Conservation (phyloP, 1,140 invertebrate genomes). For the Cydia pomonella region DNA sequence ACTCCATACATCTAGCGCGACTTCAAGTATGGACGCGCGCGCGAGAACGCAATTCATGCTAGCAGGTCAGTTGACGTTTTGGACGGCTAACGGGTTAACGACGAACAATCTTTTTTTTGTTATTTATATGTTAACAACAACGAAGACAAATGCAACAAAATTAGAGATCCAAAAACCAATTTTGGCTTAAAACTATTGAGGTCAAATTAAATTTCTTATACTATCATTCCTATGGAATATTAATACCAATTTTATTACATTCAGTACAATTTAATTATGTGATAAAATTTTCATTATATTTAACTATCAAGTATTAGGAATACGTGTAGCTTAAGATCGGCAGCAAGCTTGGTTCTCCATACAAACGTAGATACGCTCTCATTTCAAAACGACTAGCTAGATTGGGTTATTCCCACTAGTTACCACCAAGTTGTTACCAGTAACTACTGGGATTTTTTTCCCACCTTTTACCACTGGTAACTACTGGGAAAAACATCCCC, state of each 20-base stretch:
- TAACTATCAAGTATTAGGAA: background rate
- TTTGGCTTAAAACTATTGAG: slow-evolving; percentile 6
- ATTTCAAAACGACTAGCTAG: too few relatives aligned
- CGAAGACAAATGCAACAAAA: slow-evolving; percentile 14
- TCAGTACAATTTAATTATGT: background rate
- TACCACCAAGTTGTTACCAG: too few relatives aligned
- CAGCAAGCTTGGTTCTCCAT: too few relatives aligned
- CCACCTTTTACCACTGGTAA: too few relatives aligned
- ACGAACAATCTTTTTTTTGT: background rate
- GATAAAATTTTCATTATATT: background rate
- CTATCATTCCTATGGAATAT: slow-evolving; percentile 10
- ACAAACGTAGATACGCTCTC: too few relatives aligned
- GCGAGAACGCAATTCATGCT: too few relatives aligned
- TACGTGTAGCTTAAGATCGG: background rate
- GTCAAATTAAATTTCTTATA: slow-evolving; percentile 3
- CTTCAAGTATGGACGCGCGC: too few relatives aligned
- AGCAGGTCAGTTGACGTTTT: too few relatives aligned
- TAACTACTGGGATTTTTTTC: too few relatives aligned
- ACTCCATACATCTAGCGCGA: too few relatives aligned
- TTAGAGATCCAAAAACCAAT: slow-evolving; percentile 18
- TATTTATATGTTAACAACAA: background rate
- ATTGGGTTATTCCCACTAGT: too few relatives aligned
- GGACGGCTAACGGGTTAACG: background rate
- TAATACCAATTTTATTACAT: slow-evolving; percentile 4
- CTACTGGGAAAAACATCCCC: too few relatives aligned